phyloP scores from a whole-genome alignment of 2,888 invertebrate genomes.

The Choristoneura rosaceana region DNA sequence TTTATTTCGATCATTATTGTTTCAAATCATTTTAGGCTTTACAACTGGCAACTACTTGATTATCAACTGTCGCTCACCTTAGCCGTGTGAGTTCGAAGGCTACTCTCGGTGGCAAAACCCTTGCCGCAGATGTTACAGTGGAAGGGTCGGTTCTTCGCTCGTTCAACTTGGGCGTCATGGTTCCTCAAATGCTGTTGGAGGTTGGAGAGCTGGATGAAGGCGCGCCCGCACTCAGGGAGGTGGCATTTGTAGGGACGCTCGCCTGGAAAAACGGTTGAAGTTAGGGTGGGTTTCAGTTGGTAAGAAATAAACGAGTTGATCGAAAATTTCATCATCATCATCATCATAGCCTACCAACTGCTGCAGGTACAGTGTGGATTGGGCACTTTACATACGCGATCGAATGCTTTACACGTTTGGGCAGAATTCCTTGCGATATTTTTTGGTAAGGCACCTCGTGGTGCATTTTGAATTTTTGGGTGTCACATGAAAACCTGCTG shows the following conservation, averaged over 20 bases:
- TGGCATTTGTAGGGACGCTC: slow-evolving; percentile 99
- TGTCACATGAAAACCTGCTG: too few relatives aligned
- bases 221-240: slow-evolving; percentile 97
- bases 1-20: too few relatives aligned
- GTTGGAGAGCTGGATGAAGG: slow-evolving; percentile 98
- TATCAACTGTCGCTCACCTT: slow-evolving; percentile 90
- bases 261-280: slow-evolving; percentile 86
- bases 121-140: slow-evolving; percentile 98
- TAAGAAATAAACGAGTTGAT: neutral
- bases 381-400: too few relatives aligned
- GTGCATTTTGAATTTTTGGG: too few relatives aligned
- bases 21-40: neutral
- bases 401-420: too few relatives aligned
- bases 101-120: slow-evolving; percentile 98
- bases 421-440: too few relatives aligned
- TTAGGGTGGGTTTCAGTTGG: neutral
- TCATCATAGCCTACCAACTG: too few relatives aligned
- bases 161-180: slow-evolving; percentile 97
- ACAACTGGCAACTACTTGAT: neutral
- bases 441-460: too few relatives aligned
- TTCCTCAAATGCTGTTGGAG: slow-evolving; percentile 98
- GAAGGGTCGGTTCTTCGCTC: slow-evolving; percentile 97
- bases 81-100: slow-evolving; percentile 97
- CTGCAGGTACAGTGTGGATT: too few relatives aligned
- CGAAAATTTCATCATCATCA: too few relatives aligned